These are phyloP conservation scores for Drosophila oshimai DNA, from an alignment of 1,140 invertebrate species.

Conservation along the genomic window DNA sequence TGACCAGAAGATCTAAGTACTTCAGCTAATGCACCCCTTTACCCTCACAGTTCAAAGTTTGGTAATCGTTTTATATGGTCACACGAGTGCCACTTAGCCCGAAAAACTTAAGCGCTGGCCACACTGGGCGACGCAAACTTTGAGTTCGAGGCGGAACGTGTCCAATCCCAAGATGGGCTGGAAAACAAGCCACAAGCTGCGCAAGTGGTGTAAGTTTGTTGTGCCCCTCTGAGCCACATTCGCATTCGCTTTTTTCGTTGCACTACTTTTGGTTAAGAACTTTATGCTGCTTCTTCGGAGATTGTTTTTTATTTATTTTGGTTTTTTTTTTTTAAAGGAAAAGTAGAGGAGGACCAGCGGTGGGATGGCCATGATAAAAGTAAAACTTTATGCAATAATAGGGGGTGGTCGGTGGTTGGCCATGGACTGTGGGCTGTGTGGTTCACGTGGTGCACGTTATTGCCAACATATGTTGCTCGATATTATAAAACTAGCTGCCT, in stretches of 20 bases:
- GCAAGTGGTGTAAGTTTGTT: slow-evolving; percentile 30
- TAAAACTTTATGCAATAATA: slow-evolving; percentile 76
- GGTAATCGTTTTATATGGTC: slow-evolving; percentile 43
- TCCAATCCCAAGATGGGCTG: slow-evolving; percentile 15
- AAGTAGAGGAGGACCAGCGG: slow-evolving; percentile 1
- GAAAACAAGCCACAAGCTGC: slow-evolving; percentile 16
- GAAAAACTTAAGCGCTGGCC: slow-evolving; percentile 27
- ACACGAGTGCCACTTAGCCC: slow-evolving; percentile 22
- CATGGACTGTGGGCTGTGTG: not conserved
- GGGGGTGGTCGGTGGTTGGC: not conserved
- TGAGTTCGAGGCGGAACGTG: slow-evolving; percentile 14
- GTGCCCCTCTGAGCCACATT: not conserved
- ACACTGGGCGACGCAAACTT: slow-evolving; percentile 22
- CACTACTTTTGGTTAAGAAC: slow-evolving; percentile 57
- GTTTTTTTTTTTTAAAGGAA: not conserved
- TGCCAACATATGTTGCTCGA: slow-evolving; percentile 71
- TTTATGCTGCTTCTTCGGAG: slow-evolving; percentile 31
- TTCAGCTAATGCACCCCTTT: not conserved
- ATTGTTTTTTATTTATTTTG: not conserved
- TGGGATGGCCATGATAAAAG: slow-evolving; percentile 68
- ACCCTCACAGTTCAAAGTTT: slow-evolving; percentile 29
- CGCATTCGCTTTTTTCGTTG: slow-evolving; percentile 16
- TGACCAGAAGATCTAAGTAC: not conserved
- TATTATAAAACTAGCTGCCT: slow-evolving; percentile 57
- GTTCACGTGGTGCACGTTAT: slow-evolving; percentile 55